Evolutionary conservation across 2,113 vertebrate genomes (phyloP).

Genomic region (Zosterops hypoxanthus): DNA sequence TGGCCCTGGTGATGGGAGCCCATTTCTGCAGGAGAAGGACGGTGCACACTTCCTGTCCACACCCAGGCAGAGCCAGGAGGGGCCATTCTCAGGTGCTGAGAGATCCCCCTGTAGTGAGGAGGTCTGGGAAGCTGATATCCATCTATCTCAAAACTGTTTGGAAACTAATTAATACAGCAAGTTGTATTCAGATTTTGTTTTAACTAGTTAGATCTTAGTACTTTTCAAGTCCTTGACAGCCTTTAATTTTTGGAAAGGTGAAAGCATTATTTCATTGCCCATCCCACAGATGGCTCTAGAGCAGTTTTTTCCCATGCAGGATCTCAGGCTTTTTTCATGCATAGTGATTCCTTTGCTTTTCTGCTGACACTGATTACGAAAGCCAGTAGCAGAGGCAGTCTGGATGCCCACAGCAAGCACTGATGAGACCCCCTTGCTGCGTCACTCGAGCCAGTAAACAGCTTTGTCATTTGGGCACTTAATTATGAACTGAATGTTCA

Average conservation of each 20-base stretch:
- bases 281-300: neutral
- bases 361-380: neutral
- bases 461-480: constrained; percentile 4
- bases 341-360: neutral
- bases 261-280: neutral
- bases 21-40: neutral
- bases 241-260: neutral
- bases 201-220: neutral
- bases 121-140: neutral
- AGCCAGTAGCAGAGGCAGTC: neutral
- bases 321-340: neutral
- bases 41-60: fast-evolving
- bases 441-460: neutral
- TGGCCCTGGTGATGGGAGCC: neutral
- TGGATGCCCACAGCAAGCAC: neutral
- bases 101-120: neutral
- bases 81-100: neutral
- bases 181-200: neutral
- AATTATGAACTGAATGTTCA: constrained; percentile 7
- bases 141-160: neutral
- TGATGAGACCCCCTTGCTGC: neutral
- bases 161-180: neutral
- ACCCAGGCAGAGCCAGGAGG: fast-evolving
- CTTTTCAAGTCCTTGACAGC: neutral
- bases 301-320: neutral